A percentile compares a stretch with the other conserved stretches of the same genome.
Conservation (phyloP, 2,888 invertebrate genomes). For the Tenthredo livida region DNA sequence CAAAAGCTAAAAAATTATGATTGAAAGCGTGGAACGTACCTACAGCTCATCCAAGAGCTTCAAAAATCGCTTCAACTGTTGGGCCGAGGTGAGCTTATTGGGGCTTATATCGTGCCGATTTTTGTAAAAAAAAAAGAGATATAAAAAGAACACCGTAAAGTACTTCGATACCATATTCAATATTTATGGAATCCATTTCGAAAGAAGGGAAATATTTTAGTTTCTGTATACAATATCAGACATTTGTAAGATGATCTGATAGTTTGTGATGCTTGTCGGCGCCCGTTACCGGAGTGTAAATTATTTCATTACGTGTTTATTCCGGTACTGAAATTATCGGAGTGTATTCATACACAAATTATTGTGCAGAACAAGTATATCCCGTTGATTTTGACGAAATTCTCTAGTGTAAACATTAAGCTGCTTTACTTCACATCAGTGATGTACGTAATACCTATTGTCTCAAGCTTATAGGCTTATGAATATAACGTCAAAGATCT, state of each 20-base stretch:
- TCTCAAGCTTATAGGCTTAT: not conserved
- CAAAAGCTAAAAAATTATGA: not conserved
- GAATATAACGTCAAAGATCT: not conserved
- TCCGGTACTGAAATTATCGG: slow-evolving; percentile 4
- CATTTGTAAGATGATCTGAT: not conserved
- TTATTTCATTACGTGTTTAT: not conserved
- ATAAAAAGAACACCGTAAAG: not conserved
- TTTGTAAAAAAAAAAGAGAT: not conserved
- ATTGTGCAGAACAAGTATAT: not conserved
- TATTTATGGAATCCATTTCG: not conserved
- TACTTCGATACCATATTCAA: not conserved
- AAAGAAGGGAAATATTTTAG: not conserved
- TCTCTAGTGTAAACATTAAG: slow-evolving; percentile 24
- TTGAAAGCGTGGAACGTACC: not conserved
- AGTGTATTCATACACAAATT: not conserved
- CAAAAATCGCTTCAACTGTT: not conserved
- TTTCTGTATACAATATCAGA: not conserved
- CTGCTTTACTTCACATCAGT: slow-evolving; percentile 36
- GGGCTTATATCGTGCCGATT: not conserved
- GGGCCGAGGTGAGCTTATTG: not conserved
- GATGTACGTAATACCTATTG: slow-evolving; percentile 8
- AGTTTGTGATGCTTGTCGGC: not conserved
- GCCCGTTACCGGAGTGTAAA: not conserved
- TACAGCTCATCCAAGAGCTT: not conserved
- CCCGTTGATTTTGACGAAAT: not conserved